These are phyloP conservation scores for Protobothrops flavoviridis DNA, from an alignment of 2,113 vertebrate species.

Conservation along the genomic window DNA sequence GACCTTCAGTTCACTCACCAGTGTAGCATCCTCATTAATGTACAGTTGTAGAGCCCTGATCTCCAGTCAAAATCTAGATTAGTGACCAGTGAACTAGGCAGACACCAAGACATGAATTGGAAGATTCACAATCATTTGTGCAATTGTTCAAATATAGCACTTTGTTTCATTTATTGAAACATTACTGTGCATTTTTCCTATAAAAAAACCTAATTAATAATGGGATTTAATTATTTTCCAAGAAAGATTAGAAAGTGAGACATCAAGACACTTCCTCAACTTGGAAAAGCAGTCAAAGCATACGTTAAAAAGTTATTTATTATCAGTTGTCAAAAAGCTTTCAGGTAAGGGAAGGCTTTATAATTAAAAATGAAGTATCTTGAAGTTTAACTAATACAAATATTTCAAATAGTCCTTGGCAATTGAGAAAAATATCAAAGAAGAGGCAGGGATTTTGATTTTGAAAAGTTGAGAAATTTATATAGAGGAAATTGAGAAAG, in stretches of 20 bases:
- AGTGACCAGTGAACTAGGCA: slow-evolving; percentile 10
- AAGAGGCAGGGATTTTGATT: slow-evolving; percentile 21
- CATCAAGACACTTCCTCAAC: slow-evolving; percentile 50
- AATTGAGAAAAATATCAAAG: slow-evolving; percentile 46
- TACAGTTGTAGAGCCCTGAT: slow-evolving; percentile 25
- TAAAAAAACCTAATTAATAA: slow-evolving; percentile 19
- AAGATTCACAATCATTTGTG: slow-evolving; percentile 30
- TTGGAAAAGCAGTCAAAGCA: slow-evolving; percentile 54
- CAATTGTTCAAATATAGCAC: slow-evolving; percentile 17
- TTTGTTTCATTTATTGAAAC: slow-evolving; percentile 56
- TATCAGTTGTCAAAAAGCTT: slow-evolving; percentile 54
- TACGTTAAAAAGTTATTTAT: slow-evolving; percentile 60
- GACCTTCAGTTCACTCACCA: slow-evolving; percentile 15
- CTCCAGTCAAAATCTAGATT: slow-evolving; percentile 25
- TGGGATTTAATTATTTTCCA: slow-evolving; percentile 44
- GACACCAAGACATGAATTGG: slow-evolving; percentile 25
- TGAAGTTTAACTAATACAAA: slow-evolving; percentile 46
- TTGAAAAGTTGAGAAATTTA: not conserved
- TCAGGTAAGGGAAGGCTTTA: slow-evolving; percentile 62
- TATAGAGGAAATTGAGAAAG: not conserved
- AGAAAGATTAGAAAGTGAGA: slow-evolving; percentile 38
- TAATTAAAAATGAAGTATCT: slow-evolving; percentile 47
- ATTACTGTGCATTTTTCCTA: slow-evolving; percentile 1
- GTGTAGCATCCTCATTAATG: not conserved
- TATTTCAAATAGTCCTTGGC: slow-evolving; percentile 44